These are phyloP conservation scores for Pseudomyrmex pallidus DNA, from an alignment of 1,140 invertebrate genomes.

Conservation along the genomic window DNA sequence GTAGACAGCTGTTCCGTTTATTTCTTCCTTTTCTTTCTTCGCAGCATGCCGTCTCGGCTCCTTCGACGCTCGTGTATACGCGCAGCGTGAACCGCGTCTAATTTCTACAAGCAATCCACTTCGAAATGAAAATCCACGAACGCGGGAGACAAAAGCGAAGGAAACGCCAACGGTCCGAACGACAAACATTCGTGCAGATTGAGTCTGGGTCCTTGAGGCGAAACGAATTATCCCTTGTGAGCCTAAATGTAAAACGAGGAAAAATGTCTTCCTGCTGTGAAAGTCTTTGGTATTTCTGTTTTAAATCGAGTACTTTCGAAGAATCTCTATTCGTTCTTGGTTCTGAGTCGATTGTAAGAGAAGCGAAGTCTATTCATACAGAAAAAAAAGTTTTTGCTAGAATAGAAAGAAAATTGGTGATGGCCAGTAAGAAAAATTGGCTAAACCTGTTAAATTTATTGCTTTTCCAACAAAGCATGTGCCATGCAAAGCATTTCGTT, in stretches of 20 bases:
- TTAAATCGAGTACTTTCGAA: no score
- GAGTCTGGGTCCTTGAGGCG: not conserved
- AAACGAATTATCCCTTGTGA: not conserved
- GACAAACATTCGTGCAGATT: constrained; percentile 11
- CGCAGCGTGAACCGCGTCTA: constrained; percentile 65
- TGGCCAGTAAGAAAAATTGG: no score
- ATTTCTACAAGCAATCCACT: constrained; percentile 71
- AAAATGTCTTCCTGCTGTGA: not conserved
- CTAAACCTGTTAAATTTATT: no score
- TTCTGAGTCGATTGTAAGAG: no score
- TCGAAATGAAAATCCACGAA: constrained; percentile 62
- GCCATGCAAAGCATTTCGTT: no score
- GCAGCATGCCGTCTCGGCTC: constrained; percentile 56
- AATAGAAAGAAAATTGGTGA: no score
- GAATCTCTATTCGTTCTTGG: no score
- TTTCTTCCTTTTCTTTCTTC: constrained; percentile 70
- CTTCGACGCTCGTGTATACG: constrained; percentile 59
- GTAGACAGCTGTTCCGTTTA: constrained; percentile 75
- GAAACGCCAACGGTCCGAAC: not conserved
- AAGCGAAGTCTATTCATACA: no score
- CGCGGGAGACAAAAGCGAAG: constrained; percentile 22
- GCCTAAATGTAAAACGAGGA: not conserved
- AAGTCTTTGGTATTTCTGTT: not conserved
- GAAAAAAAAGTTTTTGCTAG: no score
- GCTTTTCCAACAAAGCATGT: no score